These are phyloP conservation scores for Sardinella longiceps DNA, from an alignment of 2,797 vertebrate genomes.

Conservation along the genomic window DNA sequence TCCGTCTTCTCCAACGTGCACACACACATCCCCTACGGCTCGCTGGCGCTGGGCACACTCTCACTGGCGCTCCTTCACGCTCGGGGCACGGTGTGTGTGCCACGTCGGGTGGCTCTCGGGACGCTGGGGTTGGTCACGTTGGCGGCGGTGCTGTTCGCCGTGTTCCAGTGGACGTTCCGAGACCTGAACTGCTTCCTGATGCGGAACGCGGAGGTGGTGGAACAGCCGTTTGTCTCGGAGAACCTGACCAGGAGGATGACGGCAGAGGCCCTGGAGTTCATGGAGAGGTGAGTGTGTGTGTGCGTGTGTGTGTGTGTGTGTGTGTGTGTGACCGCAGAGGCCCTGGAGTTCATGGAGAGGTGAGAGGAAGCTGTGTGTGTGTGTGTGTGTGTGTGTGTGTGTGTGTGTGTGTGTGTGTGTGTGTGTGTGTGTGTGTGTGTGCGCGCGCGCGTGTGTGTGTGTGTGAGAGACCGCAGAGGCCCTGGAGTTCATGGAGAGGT, in stretches of 20 bases:
- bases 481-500: too few species aligned
- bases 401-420: too few species aligned
- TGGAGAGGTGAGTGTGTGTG: slow-evolving; percentile 71
- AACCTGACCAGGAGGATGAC: slow-evolving; percentile 85
- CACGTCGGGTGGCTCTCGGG: slow-evolving; percentile 43
- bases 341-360: too few species aligned
- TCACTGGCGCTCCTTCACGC: slow-evolving; percentile 59
- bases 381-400: too few species aligned
- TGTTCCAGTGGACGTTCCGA: slow-evolving; percentile 71
- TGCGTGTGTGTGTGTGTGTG: too few species aligned
- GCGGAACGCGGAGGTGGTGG: slow-evolving; percentile 72
- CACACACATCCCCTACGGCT: slow-evolving; percentile 51
- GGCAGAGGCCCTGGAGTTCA: slow-evolving; percentile 74
- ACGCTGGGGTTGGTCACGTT: slow-evolving; percentile 34
- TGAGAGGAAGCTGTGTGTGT: too few species aligned
- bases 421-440: too few species aligned
- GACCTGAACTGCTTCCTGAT: slow-evolving; percentile 88
- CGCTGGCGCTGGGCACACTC: slow-evolving; percentile 46
- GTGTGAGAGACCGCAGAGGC: too few species aligned
- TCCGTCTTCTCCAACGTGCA: slow-evolving; percentile 67
- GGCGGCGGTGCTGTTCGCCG: slow-evolving; percentile 15
- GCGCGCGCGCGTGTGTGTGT: too few species aligned
- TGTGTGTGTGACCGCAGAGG: too few species aligned
- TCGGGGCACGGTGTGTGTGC: slow-evolving; percentile 57
- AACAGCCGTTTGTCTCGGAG: slow-evolving; percentile 80